These are phyloP conservation scores for Drosophila mulleri DNA, from an alignment of 2,888 invertebrate species.

Conservation along the genomic window DNA sequence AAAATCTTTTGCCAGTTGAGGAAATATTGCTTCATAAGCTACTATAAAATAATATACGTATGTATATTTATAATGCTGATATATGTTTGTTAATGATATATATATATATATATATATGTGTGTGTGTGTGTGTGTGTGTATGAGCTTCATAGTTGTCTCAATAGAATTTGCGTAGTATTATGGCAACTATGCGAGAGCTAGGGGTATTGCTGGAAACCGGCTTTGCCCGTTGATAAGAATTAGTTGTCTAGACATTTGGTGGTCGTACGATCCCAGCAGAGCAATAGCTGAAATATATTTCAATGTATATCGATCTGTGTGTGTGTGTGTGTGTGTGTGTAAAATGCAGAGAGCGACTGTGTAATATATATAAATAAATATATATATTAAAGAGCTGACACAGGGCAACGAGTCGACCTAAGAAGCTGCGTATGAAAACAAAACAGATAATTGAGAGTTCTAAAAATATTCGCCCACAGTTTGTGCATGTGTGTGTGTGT, in stretches of 20 bases:
- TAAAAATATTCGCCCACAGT: conserved; percentile 66
- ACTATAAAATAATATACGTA: conserved; percentile 3
- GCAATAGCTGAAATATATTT: conserved; percentile 4
- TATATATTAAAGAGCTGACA: background rate
- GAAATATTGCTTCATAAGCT: conserved; percentile 20
- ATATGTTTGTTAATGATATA: background rate
- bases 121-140: background rate
- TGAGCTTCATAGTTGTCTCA: background rate
- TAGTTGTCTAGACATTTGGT: conserved; percentile 21
- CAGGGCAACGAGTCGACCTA: conserved; percentile 10
- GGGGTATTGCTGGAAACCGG: conserved; percentile 44
- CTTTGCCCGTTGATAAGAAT: conserved; percentile 46
- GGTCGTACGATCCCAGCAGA: conserved; percentile 21
- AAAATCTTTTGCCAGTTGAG: conserved; percentile 1
- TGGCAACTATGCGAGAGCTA: conserved; percentile 13
- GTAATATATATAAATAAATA: conserved; percentile 7
- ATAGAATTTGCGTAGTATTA: conserved; percentile 24
- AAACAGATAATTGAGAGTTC: conserved; percentile 69
- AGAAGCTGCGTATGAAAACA: conserved; percentile 74
- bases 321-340: background rate
- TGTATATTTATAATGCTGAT: background rate
- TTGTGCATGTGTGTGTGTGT: conserved; percentile 8
- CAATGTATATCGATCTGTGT: background rate
- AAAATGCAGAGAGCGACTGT: conserved; percentile 6
- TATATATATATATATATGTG: too few species aligned